These are phyloP conservation scores for Masticophis lateralis DNA, from an alignment of 2,797 vertebrate genomes.

Conservation along the genomic window DNA sequence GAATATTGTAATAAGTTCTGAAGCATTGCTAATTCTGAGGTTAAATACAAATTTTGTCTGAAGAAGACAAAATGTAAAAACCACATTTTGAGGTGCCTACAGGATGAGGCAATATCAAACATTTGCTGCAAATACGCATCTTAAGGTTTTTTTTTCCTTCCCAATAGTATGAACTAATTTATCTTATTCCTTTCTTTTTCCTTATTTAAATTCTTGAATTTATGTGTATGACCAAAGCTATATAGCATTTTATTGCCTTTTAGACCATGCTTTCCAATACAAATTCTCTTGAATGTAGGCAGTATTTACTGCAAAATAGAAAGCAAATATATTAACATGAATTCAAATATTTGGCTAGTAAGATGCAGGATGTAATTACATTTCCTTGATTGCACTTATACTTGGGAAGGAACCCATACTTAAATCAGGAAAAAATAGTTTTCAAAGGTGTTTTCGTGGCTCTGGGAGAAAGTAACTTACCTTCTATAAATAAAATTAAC, in stretches of 20 bases:
- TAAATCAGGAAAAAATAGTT: conserved; percentile 49
- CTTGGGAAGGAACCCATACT: conserved; percentile 59
- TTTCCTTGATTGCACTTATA: conserved; percentile 46
- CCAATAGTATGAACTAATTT: background rate
- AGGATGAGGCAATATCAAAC: conserved; percentile 6
- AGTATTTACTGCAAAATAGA: conserved; percentile 54
- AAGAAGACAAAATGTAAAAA: conserved; percentile 21
- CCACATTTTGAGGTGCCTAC: background rate
- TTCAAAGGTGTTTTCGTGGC: conserved; percentile 68
- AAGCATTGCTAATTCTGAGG: conserved; percentile 38
- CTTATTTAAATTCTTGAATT: background rate
- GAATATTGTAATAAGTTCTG: background rate
- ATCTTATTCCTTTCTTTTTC: background rate
- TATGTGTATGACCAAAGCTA: conserved; percentile 13
- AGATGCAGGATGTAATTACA: conserved; percentile 68
- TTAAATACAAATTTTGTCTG: conserved; percentile 9
- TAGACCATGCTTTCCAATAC: conserved; percentile 39
- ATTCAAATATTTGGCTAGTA: conserved; percentile 67
- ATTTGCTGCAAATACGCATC: background rate
- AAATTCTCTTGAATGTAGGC: conserved; percentile 53
- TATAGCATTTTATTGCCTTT: conserved; percentile 4
- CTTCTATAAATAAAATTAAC: conserved; percentile 70
- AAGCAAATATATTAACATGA: conserved; percentile 61
- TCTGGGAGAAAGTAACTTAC: conserved; percentile 48
- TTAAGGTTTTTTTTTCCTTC: background rate